phyloP scores from a whole-genome alignment of 2,888 invertebrate genomes.

The Leptodirus hochenwartii region DNA sequence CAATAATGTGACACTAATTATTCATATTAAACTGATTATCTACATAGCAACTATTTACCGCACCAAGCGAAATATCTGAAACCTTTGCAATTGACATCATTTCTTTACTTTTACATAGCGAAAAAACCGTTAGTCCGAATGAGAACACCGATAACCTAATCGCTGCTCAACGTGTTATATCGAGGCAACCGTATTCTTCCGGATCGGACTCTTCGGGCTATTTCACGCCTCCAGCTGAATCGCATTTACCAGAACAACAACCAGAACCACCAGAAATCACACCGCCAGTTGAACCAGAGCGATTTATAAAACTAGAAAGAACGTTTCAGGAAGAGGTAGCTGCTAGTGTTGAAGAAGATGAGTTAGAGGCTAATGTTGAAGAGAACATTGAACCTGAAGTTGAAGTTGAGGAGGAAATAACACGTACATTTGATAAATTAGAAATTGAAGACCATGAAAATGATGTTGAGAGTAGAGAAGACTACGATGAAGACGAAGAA shows the following conservation, averaged over 20 bases:
- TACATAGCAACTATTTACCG: no score
- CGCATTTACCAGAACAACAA: constrained; percentile 16
- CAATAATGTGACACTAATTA: no score
- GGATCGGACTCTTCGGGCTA: constrained; percentile 28
- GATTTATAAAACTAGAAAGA: constrained; percentile 15
- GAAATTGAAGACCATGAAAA: constrained; percentile 6
- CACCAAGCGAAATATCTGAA: no score
- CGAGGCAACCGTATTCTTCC: constrained; percentile 19
- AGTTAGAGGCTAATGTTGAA: constrained; percentile 10
- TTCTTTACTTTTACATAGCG: no score
- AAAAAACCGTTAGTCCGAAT: constrained; percentile 16
- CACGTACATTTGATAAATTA: constrained; percentile 11
- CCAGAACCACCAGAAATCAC: constrained; percentile 6
- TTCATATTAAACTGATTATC: no score
- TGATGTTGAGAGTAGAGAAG: constrained; percentile 4
- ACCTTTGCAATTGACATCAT: no score
- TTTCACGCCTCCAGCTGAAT: constrained; percentile 25
- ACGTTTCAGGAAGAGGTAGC: constrained; percentile 11
- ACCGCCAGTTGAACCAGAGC: constrained; percentile 11
- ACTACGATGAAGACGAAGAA: background rate
- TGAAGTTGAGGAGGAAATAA: constrained; percentile 7
- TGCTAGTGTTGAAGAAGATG: constrained; percentile 7
- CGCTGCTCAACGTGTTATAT: constrained; percentile 12
- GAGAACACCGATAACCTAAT: constrained; percentile 14
- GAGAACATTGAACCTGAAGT: constrained; percentile 11